These are phyloP conservation scores for Pollenia angustigena DNA, from an alignment of 2,888 invertebrate genomes.

Conservation along the genomic window DNA sequence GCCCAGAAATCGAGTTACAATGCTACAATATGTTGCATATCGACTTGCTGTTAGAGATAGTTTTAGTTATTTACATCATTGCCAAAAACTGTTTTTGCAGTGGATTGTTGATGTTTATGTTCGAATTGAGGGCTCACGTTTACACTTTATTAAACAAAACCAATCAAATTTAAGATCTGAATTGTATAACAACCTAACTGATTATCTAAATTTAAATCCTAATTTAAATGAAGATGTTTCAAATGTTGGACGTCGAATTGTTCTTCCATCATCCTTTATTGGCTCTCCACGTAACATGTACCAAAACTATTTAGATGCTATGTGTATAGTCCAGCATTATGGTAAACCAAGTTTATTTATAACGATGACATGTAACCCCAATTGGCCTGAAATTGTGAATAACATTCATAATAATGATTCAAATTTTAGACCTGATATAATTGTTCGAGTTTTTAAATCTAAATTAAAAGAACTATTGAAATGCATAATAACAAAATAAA, in stretches of 20 bases:
- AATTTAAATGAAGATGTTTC: not conserved
- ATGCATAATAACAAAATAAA: not conserved
- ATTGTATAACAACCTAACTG: not conserved
- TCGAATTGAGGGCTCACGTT: no score
- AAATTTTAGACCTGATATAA: not conserved
- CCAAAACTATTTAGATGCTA: slow-evolving; percentile 66
- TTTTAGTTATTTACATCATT: not conserved
- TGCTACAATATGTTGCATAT: slow-evolving; percentile 46
- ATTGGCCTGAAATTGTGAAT: not conserved
- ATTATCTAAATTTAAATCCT: not conserved
- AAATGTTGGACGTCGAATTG: slow-evolving; percentile 22
- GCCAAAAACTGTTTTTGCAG: slow-evolving; percentile 2
- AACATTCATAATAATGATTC: not conserved
- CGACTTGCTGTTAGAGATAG: slow-evolving; percentile 30
- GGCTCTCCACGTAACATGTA: slow-evolving; percentile 63
- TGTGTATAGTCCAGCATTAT: slow-evolving; percentile 60
- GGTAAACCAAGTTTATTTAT: slow-evolving; percentile 36
- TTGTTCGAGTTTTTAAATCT: not conserved
- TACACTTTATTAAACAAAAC: no score
- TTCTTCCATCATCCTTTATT: slow-evolving; percentile 50
- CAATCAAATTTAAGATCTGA: slow-evolving; percentile 15
- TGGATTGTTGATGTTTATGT: no score
- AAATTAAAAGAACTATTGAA: not conserved
- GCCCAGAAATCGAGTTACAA: slow-evolving; percentile 13
- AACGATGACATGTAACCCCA: slow-evolving; percentile 39